Base-by-base conservation (phyloP, 30 jellyfish, hydroid and myxozoan genomes). In the Clytia hemisphaerica region DNA sequence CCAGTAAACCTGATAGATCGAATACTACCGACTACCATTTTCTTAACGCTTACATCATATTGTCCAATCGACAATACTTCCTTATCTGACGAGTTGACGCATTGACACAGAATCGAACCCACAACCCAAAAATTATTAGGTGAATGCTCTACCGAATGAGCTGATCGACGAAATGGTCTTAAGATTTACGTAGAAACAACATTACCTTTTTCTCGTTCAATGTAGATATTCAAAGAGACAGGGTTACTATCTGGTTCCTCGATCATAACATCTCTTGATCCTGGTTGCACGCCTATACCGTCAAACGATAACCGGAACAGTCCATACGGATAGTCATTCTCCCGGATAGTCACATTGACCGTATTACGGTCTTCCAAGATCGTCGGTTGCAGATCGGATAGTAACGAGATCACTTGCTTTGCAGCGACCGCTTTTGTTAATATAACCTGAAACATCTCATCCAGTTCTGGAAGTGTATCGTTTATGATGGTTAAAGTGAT, bases 321-420 rank as follows among this genome's bases (percentile, higher is more conserved):
- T 4, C 98, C 98, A 62, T 67, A 82, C 0, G 98, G 98, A n/a
- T 75, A 72, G 53, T 89, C 98, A 59, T 89, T 89, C 16, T 74
- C 90, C 26, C 46, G 25, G 7, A 89, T 89, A 5, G 93, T 89
- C 24, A 89, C 86, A 55, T 89, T 77, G 32, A 77, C 75, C 6
- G 47, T 22, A 32, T 58, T 76, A 4, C 71, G 77, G n/a, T n/a
- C n/a, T 4, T 44, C 54, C 3, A 81, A 86, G 38, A 89, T 40
- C 15, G 29, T 49, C 36, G 85, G 86, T 26, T 57, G 59, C 16
- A 49, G 27, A 21, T 53, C 76, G 2, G 84, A 38, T n/a, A n/a
- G n/a, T n/a, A n/a, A n/a, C 2, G 60, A 58, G 4, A 85, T 40
- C 4, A 76, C 54, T 15, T 53, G 36, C 19, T 83, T 92, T 4